These are phyloP conservation scores for Aporophyla lueneburgensis DNA, from an alignment of 2,888 invertebrate genomes.

Conservation along the genomic window DNA sequence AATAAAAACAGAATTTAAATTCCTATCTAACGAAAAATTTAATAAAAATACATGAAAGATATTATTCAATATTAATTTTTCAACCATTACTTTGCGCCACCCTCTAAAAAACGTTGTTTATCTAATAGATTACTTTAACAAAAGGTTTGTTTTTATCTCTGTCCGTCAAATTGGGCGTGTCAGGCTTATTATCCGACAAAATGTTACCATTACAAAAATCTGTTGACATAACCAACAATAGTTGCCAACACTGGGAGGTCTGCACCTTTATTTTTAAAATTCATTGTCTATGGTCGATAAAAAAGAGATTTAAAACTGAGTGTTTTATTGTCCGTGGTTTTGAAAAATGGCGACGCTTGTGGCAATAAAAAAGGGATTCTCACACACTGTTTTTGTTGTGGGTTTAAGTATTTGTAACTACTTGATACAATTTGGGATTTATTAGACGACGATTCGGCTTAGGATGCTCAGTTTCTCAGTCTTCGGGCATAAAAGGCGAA, in stretches of 20 bases:
- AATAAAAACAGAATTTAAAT: constrained; percentile 2
- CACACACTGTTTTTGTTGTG: constrained; percentile 36
- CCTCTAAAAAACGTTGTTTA: constrained; percentile 67
- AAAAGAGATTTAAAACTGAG: constrained; percentile 52
- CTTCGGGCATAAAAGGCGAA: background rate
- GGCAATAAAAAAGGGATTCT: constrained; percentile 38
- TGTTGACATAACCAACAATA: constrained; percentile 58
- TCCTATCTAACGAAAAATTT: background rate
- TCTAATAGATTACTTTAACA: constrained; percentile 73
- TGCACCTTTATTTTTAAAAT: constrained; percentile 10
- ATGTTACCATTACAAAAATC: constrained; percentile 61
- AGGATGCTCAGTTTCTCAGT: background rate
- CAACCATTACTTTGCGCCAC: constrained; percentile 54
- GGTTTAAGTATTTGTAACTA: constrained; percentile 42
- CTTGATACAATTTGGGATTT: constrained; percentile 49
- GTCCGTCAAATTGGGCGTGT: constrained; percentile 75
- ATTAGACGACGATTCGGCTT: background rate
- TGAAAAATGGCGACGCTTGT: constrained; percentile 36
- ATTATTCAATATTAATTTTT: constrained; percentile 66
- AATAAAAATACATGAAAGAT: constrained; percentile 14
- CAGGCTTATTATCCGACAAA: constrained; percentile 58
- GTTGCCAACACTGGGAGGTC: constrained; percentile 51
- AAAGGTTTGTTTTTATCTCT: constrained; percentile 69
- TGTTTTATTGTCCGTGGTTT: constrained; percentile 67
- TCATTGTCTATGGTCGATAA: constrained; percentile 47